phyloP scores from a whole-genome alignment of 2,797 vertebrate species.

The Lepidocolaptes lacrymiger region DNA sequence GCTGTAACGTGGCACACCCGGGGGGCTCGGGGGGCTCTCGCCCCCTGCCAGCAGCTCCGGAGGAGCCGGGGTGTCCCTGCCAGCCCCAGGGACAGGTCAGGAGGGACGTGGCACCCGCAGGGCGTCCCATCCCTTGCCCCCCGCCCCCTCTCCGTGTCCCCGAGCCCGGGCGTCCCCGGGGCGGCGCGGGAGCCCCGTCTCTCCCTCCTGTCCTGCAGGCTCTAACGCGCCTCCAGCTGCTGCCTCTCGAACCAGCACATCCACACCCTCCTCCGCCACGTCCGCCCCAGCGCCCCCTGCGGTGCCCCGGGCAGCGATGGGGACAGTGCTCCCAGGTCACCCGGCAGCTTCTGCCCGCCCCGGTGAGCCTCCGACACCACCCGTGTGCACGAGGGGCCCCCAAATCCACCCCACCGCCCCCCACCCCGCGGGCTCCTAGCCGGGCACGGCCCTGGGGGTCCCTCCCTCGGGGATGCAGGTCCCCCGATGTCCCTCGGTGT shows the following conservation, averaged over 20 bases:
- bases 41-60: not conserved
- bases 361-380: slow-evolving; percentile 59
- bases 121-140: not conserved
- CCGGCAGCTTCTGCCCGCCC: slow-evolving; percentile 61
- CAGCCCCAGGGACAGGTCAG: slow-evolving; percentile 28
- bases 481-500: not conserved
- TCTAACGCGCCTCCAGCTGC: slow-evolving; percentile 69
- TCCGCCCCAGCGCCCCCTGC: slow-evolving; percentile 63
- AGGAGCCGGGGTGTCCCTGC: not conserved
- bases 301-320: slow-evolving; percentile 59
- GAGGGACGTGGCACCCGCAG: not conserved
- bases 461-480: not conserved
- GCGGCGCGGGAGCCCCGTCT: slow-evolving; percentile 49
- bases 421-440: not conserved
- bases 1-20: not conserved
- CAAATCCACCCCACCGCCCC: not conserved
- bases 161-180: not conserved
- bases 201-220: slow-evolving; percentile 74
- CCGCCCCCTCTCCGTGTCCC: not conserved
- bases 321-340: slow-evolving; percentile 61
- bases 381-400: not conserved
- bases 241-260: slow-evolving; percentile 72
- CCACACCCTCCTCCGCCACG: slow-evolving; percentile 69
- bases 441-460: accelerated
- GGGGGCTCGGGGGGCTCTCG: not conserved